phyloP scores from a whole-genome alignment of 2,113 vertebrate species.

The Phyllopteryx taeniolatus region DNA sequence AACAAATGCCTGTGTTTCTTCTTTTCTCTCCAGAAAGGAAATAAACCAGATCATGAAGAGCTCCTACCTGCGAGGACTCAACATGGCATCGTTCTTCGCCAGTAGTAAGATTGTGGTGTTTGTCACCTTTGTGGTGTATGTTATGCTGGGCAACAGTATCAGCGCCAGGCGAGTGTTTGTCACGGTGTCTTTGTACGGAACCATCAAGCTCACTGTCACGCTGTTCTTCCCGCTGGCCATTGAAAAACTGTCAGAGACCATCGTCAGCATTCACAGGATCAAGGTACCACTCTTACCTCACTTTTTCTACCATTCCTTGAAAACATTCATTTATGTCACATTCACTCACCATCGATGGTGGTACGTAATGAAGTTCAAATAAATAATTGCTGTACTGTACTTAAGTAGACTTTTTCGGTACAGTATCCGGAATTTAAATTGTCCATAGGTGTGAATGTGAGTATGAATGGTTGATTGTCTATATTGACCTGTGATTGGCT shows the following conservation, averaged over 20 bases:
- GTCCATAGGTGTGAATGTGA: no score
- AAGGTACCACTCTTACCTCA: slow-evolving; percentile 69
- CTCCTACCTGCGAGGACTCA: slow-evolving; percentile 88
- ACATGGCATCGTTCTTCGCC: slow-evolving; percentile 88
- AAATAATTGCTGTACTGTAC: neutral
- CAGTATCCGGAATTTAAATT: neutral
- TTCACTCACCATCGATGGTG: neutral
- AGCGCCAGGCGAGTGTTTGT: slow-evolving; percentile 84
- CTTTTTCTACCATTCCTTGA: neutral
- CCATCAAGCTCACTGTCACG: slow-evolving; percentile 83
- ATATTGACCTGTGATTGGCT: no score
- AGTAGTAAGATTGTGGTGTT: slow-evolving; percentile 86
- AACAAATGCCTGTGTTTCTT: neutral
- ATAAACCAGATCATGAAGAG: slow-evolving; percentile 83
- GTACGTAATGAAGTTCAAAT: no score
- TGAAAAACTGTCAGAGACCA: slow-evolving; percentile 79
- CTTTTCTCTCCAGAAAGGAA: slow-evolving; percentile 77
- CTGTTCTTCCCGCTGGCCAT: slow-evolving; percentile 87
- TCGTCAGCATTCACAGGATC: slow-evolving; percentile 84
- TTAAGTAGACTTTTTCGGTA: neutral
- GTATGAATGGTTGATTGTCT: no score
- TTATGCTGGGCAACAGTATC: slow-evolving; percentile 79
- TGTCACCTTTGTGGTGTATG: slow-evolving; percentile 82
- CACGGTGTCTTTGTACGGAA: slow-evolving; percentile 79
- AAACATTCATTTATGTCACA: neutral